A percentile compares a stretch with the other conserved stretches of the same genome.
Conservation (phyloP, 1,140 invertebrate genomes). For the Drosophila rhopaloa region DNA sequence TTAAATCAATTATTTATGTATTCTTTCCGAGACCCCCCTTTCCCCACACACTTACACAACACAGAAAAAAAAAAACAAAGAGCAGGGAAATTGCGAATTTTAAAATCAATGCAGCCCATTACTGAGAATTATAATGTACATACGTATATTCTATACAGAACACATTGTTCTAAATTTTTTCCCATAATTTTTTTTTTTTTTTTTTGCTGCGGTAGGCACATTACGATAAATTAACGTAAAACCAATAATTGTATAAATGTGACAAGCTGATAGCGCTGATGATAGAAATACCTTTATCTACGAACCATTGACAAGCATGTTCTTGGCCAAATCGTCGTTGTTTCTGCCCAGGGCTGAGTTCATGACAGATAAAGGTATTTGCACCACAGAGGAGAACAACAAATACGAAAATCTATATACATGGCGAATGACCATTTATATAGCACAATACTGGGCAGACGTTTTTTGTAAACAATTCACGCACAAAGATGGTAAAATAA, state of each 20-base stretch:
- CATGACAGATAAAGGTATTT: slow-evolving; percentile 78
- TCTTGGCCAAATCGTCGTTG: slow-evolving; percentile 84
- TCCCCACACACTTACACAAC: slow-evolving; percentile 58
- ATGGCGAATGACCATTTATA: slow-evolving; percentile 59
- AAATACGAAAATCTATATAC: slow-evolving; percentile 53
- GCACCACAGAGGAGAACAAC: slow-evolving; percentile 6
- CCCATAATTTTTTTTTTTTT: not conserved
- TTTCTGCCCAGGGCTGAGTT: slow-evolving; percentile 84
- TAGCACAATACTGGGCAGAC: slow-evolving; percentile 82
- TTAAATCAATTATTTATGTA: slow-evolving; percentile 58
- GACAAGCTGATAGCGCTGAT: slow-evolving; percentile 21
- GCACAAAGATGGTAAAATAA: slow-evolving; percentile 84
- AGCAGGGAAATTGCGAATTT: slow-evolving; percentile 43
- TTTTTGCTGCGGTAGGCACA: slow-evolving; percentile 10
- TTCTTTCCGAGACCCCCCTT: slow-evolving; percentile 27
- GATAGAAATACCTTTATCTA: slow-evolving; percentile 70
- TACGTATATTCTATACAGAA: slow-evolving; percentile 14
- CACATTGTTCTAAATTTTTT: slow-evolving; percentile 21
- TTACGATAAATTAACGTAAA: slow-evolving; percentile 27
- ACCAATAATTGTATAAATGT: slow-evolving; percentile 19
- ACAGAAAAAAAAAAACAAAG: slow-evolving; percentile 52
- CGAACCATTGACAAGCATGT: slow-evolving; percentile 59
- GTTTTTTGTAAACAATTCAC: slow-evolving; percentile 85
- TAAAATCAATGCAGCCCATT: slow-evolving; percentile 51
- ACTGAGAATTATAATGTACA: slow-evolving; percentile 26